Conservation (phyloP, 2,113 vertebrate genomes). For the Mus spicilegus region DNA sequence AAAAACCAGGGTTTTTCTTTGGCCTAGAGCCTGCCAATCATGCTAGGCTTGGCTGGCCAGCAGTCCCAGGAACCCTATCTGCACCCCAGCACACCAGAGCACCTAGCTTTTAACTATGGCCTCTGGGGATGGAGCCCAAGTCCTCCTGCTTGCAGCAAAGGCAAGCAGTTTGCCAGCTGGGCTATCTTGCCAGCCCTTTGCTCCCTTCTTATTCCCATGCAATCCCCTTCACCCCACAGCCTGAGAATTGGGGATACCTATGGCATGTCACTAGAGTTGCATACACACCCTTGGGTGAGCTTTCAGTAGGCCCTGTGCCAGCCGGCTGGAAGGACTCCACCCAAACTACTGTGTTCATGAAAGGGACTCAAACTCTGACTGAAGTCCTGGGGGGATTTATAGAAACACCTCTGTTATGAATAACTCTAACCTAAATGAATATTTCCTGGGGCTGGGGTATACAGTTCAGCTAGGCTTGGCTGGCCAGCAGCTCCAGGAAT, state of each 20-base stretch:
- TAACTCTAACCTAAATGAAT: background rate
- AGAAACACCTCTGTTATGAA: background rate
- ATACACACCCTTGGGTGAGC: background rate
- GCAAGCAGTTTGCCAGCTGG: background rate
- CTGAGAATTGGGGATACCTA: background rate
- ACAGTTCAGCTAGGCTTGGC: background rate
- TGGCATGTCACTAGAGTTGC: background rate
- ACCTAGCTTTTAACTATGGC: background rate
- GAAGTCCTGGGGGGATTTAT: background rate
- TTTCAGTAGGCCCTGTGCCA: background rate
- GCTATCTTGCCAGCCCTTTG: background rate
- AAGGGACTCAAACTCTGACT: background rate
- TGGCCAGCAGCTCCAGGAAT: too few relatives aligned
- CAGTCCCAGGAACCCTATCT: background rate
- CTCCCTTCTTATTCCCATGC: background rate
- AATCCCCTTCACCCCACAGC: background rate
- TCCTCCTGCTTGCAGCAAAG: background rate
- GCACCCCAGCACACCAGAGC: background rate
- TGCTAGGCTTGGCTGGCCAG: background rate
- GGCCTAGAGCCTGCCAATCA: background rate
- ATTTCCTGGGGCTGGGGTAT: too few relatives aligned
- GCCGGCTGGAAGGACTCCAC: background rate
- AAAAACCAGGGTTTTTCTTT: background rate
- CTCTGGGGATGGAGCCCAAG: background rate
- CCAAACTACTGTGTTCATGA: background rate